Percentiles rank a stretch among this genome's conserved stretches.
Conservation (phyloP, 2,113 vertebrate genomes). For the Genyomyrus donnyi region DNA sequence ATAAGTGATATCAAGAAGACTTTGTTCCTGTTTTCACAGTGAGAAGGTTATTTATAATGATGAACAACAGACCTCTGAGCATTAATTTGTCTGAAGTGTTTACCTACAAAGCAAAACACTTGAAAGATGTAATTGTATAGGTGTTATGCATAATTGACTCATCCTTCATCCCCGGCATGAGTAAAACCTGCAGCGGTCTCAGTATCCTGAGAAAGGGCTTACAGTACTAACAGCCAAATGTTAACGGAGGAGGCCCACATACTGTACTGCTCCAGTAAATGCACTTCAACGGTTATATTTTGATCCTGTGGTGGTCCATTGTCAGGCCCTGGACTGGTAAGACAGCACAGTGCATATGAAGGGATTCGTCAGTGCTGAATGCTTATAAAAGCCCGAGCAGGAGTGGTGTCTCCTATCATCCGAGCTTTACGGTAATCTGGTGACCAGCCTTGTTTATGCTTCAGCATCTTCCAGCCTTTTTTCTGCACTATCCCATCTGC, state of each 20-base stretch:
- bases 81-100: background rate
- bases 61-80: background rate
- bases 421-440: slow-evolving; percentile 7
- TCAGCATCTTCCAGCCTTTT: background rate
- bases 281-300: background rate
- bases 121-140: background rate
- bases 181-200: background rate
- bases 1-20: background rate
- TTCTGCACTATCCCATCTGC: background rate
- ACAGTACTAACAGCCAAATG: background rate
- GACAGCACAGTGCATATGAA: background rate
- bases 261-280: background rate
- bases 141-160: background rate
- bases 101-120: background rate
- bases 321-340: background rate
- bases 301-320: background rate
- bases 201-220: background rate
- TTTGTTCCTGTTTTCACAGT: background rate
- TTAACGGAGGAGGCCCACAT: background rate
- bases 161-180: background rate
- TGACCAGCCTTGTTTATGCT: background rate
- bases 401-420: background rate
- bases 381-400: background rate
- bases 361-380: background rate
- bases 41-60: background rate